Evolutionary conservation across 2,888 invertebrate species (phyloP).

Genomic region (Chromoteleia sp.): DNA sequence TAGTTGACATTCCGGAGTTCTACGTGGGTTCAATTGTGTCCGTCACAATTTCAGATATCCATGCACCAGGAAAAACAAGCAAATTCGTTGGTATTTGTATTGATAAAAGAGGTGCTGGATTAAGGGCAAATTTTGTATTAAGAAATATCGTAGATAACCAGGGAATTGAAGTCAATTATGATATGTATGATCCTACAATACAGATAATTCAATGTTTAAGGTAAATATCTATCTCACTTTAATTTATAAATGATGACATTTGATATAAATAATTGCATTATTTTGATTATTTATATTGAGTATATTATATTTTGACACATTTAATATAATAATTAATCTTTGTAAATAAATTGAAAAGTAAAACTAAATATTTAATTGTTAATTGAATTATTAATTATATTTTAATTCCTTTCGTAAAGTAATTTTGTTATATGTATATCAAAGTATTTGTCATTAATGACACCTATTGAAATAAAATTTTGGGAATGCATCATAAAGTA

Average conservation of each 20-base stretch:
- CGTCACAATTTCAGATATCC: constrained; percentile 93
- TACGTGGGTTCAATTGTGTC: constrained; percentile 97
- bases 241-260: too few relatives aligned
- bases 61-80: constrained; percentile 93
- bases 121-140: constrained; percentile 93
- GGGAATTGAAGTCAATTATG: constrained; percentile 90
- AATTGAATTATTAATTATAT: too few relatives aligned
- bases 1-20: constrained; percentile 97
- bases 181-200: constrained; percentile 97
- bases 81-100: constrained; percentile 98
- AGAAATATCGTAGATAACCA: constrained; percentile 97
- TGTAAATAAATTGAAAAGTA: too few relatives aligned
- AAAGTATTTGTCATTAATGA: too few relatives aligned
- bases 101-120: constrained; percentile 91
- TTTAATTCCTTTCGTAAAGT: too few relatives aligned
- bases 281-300: too few relatives aligned
- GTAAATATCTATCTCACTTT: too few relatives aligned
- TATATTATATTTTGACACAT: too few relatives aligned
- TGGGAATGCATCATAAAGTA: not conserved
- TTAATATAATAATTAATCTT: too few relatives aligned
- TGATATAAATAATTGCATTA: too few relatives aligned
- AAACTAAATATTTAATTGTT: too few relatives aligned
- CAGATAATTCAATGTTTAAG: constrained; percentile 94
- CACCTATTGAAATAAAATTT: not conserved
- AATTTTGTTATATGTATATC: too few relatives aligned